Percentiles rank a stretch among this genome's conserved stretches.
Conservation (phyloP, 2,888 invertebrate genomes). For the Netelia virgata region DNA sequence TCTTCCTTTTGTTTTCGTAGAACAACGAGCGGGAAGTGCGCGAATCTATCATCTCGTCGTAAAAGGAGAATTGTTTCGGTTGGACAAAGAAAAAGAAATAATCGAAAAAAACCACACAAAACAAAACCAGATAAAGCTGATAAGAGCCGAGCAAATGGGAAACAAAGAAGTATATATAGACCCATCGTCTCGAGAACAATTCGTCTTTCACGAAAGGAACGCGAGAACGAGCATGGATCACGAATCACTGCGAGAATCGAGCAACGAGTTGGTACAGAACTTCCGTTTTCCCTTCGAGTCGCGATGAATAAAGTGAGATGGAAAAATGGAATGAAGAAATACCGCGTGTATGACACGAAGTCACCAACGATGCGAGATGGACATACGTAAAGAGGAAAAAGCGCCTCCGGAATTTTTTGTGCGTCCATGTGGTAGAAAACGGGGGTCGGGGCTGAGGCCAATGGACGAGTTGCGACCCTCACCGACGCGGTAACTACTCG, state of each 20-base stretch:
- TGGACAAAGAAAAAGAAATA: neutral
- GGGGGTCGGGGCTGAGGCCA: conserved; percentile 39
- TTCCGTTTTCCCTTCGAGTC: conserved; percentile 35
- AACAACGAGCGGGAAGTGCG: neutral
- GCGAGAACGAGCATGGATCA: conserved; percentile 28
- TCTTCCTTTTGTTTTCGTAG: neutral
- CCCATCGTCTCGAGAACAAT: conserved; percentile 23
- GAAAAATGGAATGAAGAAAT: conserved; percentile 2
- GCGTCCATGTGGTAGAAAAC: neutral
- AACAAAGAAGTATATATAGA: neutral
- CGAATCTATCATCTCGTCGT: neutral
- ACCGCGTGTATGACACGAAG: conserved; percentile 23
- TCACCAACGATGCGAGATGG: conserved; percentile 15
- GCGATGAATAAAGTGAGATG: conserved; percentile 16
- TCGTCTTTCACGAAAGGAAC: conserved; percentile 21
- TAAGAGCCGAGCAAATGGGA: neutral
- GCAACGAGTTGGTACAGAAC: conserved; percentile 50
- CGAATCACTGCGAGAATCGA: conserved; percentile 32
- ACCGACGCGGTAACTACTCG: conserved; percentile 31
- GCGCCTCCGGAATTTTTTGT: conserved; percentile 18
- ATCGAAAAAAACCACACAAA: neutral
- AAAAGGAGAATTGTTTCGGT: neutral
- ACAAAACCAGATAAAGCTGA: neutral
- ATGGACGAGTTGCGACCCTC: conserved; percentile 51
- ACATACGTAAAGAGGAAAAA: neutral